Conservation (phyloP, 2,113 vertebrate genomes). For the Pholis gunnellus region DNA sequence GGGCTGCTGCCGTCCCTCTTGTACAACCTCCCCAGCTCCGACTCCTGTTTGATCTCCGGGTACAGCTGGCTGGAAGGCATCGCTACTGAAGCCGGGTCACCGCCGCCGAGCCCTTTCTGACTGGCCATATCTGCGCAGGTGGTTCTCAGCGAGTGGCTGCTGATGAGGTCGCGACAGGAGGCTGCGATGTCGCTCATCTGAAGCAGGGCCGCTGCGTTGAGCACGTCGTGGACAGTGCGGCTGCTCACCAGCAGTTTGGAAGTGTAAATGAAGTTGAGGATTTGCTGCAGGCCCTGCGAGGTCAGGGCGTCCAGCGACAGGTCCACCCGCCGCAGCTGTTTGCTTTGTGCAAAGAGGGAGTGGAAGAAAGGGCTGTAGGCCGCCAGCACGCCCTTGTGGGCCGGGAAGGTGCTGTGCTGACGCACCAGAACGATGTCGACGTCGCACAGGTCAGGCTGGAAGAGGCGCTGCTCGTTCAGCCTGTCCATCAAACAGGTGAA, state of each 20-base stretch:
- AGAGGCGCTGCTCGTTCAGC: conserved; percentile 94
- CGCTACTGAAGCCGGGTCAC: conserved; percentile 40
- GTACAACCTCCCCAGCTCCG: conserved; percentile 89
- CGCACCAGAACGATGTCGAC: conserved; percentile 96
- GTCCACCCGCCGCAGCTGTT: conserved; percentile 92
- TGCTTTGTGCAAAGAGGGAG: conserved; percentile 94
- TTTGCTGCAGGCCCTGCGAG: conserved; percentile 92
- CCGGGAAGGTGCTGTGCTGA: conserved; percentile 92
- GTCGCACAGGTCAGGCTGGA: conserved; percentile 95
- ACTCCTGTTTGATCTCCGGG: conserved; percentile 93
- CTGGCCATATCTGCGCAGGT: conserved; percentile 84
- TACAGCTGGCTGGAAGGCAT: conserved; percentile 82
- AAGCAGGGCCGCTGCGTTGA: conserved; percentile 90
- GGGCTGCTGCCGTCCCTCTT: conserved; percentile 89
- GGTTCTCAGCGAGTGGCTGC: conserved; percentile 88
- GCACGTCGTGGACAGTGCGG: conserved; percentile 90
- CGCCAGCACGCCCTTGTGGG: conserved; percentile 94
- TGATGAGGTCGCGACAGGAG: conserved; percentile 93
- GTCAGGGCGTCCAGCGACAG: conserved; percentile 93
- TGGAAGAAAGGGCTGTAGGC: conserved; percentile 97
- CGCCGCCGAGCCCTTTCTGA: conserved; percentile 65
- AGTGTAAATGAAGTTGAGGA: conserved; percentile 97
- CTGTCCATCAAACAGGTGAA: conserved; percentile 98
- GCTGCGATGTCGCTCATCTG: conserved; percentile 95
- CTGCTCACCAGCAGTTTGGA: conserved; percentile 94